Base-by-base conservation (phyloP, 2,888 invertebrate genomes). In the Scelioninae gen. 1 region DNA sequence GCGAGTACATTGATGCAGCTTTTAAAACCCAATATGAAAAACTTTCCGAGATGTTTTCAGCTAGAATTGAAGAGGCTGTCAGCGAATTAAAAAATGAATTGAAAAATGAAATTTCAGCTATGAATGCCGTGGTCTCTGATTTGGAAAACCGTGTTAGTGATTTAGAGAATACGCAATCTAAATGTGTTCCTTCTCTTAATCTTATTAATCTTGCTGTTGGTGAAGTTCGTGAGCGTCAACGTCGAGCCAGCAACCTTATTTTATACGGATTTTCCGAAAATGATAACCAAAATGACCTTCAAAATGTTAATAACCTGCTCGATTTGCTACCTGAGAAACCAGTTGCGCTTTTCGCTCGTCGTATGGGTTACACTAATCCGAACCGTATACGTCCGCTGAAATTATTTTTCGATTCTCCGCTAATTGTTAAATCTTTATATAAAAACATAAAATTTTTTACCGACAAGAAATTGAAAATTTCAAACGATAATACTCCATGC, bases 401-500 rank as follows among this genome's bases (percentile, higher is more conserved):
- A 38, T 38, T 56, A 38, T 56, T 56, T 13, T 56, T 56, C 13
- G 15, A 56, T 7, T 56, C 56, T 11, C 9, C 8, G 34, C 15
- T 34, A 15, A 9, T 5, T 0, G 31, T 38, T 9, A 56, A 56
- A 38, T 7, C 6, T 15, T 13, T 56, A 9, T 56, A 34, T 23
- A 16, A 51, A 29, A 55, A 55, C n/a, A n/a, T 4, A 1, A 58
- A 58, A 58, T 15, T 58, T 9, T 58, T 58, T 11, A 8, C 16
- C 5, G 58, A 40, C 3, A 34, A 58, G 1, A 34, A 38, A n/a
- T 38, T 58, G 15, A 58, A 58, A 58, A 38, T 58, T 15, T 7
- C 38, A 0, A 58, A 58, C 15, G 58, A 58, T 9, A 38, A 15
- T 38, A 38, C 58, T 16, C 38, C 58, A 1, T 23, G 10, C 0